Base-by-base conservation (phyloP, 2,888 invertebrate genomes). In the Dolichopus griseipennis region DNA sequence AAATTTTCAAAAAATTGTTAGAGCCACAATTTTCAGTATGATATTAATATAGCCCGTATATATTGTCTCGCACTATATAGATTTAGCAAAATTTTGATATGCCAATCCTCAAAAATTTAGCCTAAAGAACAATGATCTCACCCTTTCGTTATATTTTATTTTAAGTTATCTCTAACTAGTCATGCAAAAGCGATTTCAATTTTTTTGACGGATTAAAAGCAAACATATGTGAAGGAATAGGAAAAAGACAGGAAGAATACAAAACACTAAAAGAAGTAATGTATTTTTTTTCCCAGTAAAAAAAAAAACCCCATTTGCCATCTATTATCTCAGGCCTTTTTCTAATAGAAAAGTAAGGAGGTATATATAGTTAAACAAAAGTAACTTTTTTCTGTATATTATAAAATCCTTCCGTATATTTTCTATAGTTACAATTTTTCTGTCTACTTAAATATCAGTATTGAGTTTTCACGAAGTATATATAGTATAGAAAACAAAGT, bases 171-270 rank as follows among this genome's bases (percentile, higher is more conserved):
- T n/a, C 62, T 62, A 62, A 6, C 20, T 21, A 62, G 22, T 62
- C 22, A 22, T 62, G 22, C 62, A 62, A 20, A 62, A 62, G 8
- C 62, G 20, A 6, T 62, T 62, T 62, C 22, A 21, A n/a, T 22
- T 66, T 67, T 68, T 71, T 69, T 70, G 70, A 69, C 67, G 69
- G 71, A 71, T 71, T 71, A 71, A 67, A 70, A 68, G 65, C 52
- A 68, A 69, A 67, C 67, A 65, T 68, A 62, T 68, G 64, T 65
- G 67, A 33, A 34, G 34, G 64, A 34, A 34, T 64, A 64, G 27
- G 34, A 34, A 43, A 43, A 43, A 43, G 43, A 43, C 10, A 43
- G n/a, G n/a, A n/a, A n/a, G 12, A 43, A 43, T 43, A 15, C 43
- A 43, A 43, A n/a, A n/a, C n/a, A n/a, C n/a, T n/a, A n/a, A n/a